Evolutionary conservation across 2,113 vertebrate genomes (phyloP), one percentile per base, ranked within the genome.

Genomic region (Mirounga angustirostris): DNA sequence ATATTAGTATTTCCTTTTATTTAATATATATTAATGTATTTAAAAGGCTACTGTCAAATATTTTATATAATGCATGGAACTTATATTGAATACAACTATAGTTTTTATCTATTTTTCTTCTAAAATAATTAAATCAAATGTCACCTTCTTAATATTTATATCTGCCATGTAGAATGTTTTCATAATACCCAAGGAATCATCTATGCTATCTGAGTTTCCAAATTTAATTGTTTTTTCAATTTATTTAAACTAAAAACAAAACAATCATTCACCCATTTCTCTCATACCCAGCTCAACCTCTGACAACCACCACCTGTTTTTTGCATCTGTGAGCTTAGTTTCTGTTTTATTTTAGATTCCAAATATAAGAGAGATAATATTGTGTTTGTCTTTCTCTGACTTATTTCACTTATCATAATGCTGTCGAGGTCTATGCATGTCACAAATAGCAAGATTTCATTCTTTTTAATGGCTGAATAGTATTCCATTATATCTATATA

Each of bases 121-220:
- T 73, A 71, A 94, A 80, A 65, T 89, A 78, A 10, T 13, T 91
- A 94, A 94, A 63, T 89, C 93, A 91, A 94, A 83, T 69, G 7
- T 40, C 5, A 52, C 4, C 14, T 89, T 87, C 26, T 69, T 93
- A 24, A 87, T 61, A 94, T 83, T 87, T 90, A 80, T 24, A 96
- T 52, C 43, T 86, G 43, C 65, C 36, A 82, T 54, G 24, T 73
- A 52, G 40, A 96, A 76, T 65, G 2, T 24, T 83, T 95, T 74
- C 58, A 71, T 21, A 82, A 21, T 36, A 85, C 30, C 28, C 30
- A 94, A 87, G 52, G 33, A 88, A 63, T 87, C 40, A 86, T 5
- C 52, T 84, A 11, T 33, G 8, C 1, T 90, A 59, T 81, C 15
- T 80, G 33, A 96, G 65, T 87, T 74, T 87, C 28, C 10, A 59